A percentile compares a stretch with the other conserved stretches of the same genome.
These are phyloP conservation scores for Rhinogobius similis DNA, from an alignment of 2,113 vertebrate genomes.

Conservation along the genomic window DNA sequence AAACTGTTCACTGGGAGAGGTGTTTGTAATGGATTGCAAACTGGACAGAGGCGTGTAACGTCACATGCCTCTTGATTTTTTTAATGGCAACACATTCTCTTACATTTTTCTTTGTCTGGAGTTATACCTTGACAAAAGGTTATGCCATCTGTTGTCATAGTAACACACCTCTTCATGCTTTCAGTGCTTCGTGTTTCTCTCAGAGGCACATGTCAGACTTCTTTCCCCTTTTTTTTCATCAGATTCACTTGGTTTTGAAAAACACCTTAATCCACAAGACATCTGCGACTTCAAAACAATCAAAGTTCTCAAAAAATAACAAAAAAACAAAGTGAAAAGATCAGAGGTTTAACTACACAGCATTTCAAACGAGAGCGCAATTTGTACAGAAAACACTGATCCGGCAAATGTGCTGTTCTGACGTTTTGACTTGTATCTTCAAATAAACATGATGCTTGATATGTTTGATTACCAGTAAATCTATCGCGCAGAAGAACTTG, in stretches of 20 bases:
- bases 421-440: not conserved
- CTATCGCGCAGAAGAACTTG: not conserved
- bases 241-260: not conserved
- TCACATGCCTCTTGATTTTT: no score
- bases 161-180: slow-evolving; percentile 5
- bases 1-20: no score
- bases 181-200: not conserved
- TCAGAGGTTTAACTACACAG: not conserved
- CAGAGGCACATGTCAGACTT: not conserved
- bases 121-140: not conserved
- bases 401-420: not conserved
- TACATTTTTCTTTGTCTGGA: not conserved
- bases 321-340: not conserved
- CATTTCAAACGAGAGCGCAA: not conserved
- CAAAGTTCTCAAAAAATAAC: slow-evolving; percentile 17
- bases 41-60: no score
- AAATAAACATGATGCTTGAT: not conserved
- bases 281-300: slow-evolving; percentile 2
- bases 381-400: slow-evolving; percentile 2
- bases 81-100: not conserved
- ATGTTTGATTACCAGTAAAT: not conserved
- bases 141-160: slow-evolving; percentile 14
- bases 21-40: no score
- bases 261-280: slow-evolving; percentile 7
- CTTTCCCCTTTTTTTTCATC: not conserved